A percentile compares a stretch with the other conserved stretches of the same genome.
Evolutionary conservation across 2,797 vertebrate genomes (phyloP).

Genomic region (Rhabdomys pumilio): DNA sequence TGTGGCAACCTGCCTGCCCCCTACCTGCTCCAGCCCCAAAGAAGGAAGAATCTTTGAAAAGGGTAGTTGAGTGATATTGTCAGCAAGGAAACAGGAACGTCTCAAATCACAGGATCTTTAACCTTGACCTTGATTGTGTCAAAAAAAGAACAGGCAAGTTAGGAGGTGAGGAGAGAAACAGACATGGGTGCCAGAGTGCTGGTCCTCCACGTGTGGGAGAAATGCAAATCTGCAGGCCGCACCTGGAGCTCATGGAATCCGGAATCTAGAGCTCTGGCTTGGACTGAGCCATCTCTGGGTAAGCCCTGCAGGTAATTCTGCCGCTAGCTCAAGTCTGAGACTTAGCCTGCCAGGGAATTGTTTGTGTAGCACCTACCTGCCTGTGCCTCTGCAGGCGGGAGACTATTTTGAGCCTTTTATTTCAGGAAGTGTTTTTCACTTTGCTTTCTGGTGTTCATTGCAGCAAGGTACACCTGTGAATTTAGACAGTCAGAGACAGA

Average conservation of each 20-base stretch:
- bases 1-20: not conserved
- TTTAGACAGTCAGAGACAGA: not conserved
- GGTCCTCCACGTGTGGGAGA: not conserved
- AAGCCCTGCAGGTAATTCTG: conserved; percentile 6
- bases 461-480: conserved; percentile 7
- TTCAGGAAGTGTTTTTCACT: conserved; percentile 59
- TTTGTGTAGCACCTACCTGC: conserved; percentile 12
- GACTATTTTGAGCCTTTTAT: conserved; percentile 21
- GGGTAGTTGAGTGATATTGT: not conserved
- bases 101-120: not conserved
- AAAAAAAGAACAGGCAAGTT: not conserved
- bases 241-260: not conserved
- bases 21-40: not conserved
- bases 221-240: not conserved
- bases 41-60: not conserved
- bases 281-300: not conserved
- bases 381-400: not conserved
- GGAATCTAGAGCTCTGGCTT: not conserved
- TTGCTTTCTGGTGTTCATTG: conserved; percentile 40
- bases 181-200: not conserved
- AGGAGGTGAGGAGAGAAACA: not conserved
- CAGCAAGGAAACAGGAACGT: not conserved
- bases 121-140: not conserved
- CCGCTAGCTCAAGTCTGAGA: not conserved
- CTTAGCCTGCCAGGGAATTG: not conserved